Conservation (phyloP, 2,797 vertebrate species). For the Iguana delicatissima region DNA sequence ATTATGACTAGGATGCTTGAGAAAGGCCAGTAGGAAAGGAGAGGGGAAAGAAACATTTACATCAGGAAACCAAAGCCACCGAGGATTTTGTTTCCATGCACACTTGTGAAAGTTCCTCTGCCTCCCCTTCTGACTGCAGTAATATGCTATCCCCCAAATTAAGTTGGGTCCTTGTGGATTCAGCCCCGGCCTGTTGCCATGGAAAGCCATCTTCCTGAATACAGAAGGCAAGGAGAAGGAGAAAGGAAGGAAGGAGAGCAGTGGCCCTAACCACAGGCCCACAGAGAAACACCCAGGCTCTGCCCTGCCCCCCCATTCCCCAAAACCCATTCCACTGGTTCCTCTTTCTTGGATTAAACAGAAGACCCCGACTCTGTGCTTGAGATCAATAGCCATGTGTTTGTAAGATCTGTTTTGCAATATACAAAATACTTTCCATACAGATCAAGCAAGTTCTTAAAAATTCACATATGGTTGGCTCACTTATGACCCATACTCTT, state of each 20-base stretch:
- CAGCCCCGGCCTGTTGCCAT: conserved; percentile 56
- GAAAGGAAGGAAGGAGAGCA: conserved; percentile 48
- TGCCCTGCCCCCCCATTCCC: not conserved
- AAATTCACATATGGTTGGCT: not conserved
- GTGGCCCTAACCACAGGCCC: conserved; percentile 39
- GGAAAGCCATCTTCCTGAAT: conserved; percentile 62
- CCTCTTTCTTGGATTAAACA: not conserved
- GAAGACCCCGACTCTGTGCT: not conserved
- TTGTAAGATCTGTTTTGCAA: not conserved
- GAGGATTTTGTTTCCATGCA: not conserved
- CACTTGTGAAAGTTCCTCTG: not conserved
- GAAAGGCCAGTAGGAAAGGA: not conserved
- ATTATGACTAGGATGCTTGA: not conserved
- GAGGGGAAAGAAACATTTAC: not conserved
- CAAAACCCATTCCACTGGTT: not conserved
- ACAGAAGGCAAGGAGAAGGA: conserved; percentile 41
- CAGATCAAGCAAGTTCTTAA: not conserved
- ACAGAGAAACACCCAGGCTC: not conserved
- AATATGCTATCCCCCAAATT: conserved; percentile 10
- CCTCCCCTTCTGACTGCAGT: not conserved
- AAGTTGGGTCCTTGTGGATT: conserved; percentile 35
- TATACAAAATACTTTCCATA: not conserved
- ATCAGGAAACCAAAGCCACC: not conserved
- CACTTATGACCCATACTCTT: not conserved
- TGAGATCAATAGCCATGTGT: not conserved